These are phyloP conservation scores for Halictus quadricinctus DNA, from an alignment of 2,888 invertebrate species.

Conservation along the genomic window DNA sequence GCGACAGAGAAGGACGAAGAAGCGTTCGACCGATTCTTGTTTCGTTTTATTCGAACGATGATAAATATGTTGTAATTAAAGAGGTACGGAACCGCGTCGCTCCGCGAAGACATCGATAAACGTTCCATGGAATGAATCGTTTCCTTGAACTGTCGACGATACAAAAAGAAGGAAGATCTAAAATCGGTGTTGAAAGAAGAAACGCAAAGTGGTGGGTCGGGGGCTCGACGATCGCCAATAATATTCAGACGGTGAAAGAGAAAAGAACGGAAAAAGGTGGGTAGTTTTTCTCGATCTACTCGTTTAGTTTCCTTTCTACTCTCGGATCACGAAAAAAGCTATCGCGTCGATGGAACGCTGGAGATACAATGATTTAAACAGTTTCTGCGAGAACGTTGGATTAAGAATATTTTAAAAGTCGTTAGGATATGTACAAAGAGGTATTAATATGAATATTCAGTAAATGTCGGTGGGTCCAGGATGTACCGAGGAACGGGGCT, in stretches of 20 bases:
- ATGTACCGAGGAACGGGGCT: constrained; percentile 33
- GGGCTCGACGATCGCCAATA: not conserved
- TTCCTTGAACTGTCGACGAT: constrained; percentile 24
- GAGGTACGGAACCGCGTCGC: constrained; percentile 19
- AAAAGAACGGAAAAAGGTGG: not conserved
- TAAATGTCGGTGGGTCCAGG: constrained; percentile 60
- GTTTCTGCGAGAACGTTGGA: constrained; percentile 66
- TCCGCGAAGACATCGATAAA: constrained; percentile 56
- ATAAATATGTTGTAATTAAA: not conserved
- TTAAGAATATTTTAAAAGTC: constrained; percentile 73
- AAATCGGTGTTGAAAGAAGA: constrained; percentile 14
- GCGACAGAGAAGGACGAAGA: not conserved
- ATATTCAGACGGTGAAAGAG: not conserved
- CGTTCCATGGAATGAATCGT: constrained; percentile 73
- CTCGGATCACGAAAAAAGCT: constrained; percentile 49
- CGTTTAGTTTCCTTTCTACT: constrained; percentile 35
- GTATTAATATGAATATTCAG: constrained; percentile 71
- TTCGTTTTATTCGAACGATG: not conserved
- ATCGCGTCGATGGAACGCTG: constrained; percentile 35
- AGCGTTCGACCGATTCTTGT: not conserved
- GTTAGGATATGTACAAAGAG: constrained; percentile 81
- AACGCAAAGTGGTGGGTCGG: not conserved
- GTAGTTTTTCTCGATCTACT: not conserved
- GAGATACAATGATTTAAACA: constrained; percentile 61
- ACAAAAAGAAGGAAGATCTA: constrained; percentile 36